Evolutionary conservation across 2,888 invertebrate species (phyloP), one percentile per base, ranked within the genome.

Genomic region (Limnephilus lunatus): DNA sequence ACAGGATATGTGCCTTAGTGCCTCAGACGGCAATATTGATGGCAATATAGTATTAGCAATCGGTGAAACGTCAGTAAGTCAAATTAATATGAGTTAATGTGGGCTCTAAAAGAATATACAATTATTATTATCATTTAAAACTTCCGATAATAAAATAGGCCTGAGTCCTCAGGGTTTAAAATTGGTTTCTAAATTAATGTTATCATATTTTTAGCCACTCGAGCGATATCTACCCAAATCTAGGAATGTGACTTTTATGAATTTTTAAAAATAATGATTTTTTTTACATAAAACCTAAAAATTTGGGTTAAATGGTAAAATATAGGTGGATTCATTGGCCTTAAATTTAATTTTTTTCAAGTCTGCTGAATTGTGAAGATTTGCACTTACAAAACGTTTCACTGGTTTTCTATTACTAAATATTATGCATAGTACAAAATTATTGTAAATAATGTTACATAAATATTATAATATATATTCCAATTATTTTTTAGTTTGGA

Each of bases 1-100:
- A 9, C 15, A n/a, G 86, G 86, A 30, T 31, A 44, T 83, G 87
- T 87, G 87, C 87, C 87, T 87, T 87, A 87, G 48, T 48, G 53
- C 87, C 19, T 48, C 53, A 31, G 35, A 35, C n/a, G 85, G 39
- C 85, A 31, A 32, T 68, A 68, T 68, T 68, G 68, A 68, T 68
- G 68, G 68, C 68, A 68, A 68, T 68, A 68, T 25, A 68, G 68
- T 68, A n/a, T 68, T 68, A 25, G 68, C 68, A n/a, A 68, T 25
- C 68, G 68, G 68, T 68, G 68, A 68, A 68, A 68, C 25, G 68
- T 68, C 68, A 9, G 9, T 68, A 68, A 25, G 68, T 25, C 25
- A n/a, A 68, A 68, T 25, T 68, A 25, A 44, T 44, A 44, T 1
- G 44, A 44, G 68, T 68, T n/a, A n/a, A 68, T 68, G n/a, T 68